A percentile compares a stretch with the other conserved stretches of the same genome.
These are phyloP conservation scores for Phrixothrix hirtus DNA, from an alignment of 2,888 invertebrate species.

Conservation along the genomic window DNA sequence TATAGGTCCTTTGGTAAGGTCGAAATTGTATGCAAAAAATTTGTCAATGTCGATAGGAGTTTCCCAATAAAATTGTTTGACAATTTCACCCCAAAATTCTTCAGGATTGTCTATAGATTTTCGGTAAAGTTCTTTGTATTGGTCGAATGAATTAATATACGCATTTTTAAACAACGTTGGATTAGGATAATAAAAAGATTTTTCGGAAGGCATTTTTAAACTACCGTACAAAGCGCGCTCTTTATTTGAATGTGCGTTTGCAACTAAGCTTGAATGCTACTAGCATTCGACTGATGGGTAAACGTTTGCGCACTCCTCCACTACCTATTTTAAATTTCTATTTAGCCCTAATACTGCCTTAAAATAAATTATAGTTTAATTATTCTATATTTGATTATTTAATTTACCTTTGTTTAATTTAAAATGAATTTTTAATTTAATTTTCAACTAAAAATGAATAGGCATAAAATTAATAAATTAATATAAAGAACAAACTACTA, in stretches of 20 bases:
- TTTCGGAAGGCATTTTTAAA: constrained; percentile 61
- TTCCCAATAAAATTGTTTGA: constrained; percentile 94
- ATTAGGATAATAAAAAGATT: constrained; percentile 63
- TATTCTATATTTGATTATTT: too few species aligned
- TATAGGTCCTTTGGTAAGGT: constrained; percentile 84
- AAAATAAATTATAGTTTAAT: too few species aligned
- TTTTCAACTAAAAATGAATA: too few species aligned
- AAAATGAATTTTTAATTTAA: too few species aligned
- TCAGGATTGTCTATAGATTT: constrained; percentile 86
- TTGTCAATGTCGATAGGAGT: constrained; percentile 72
- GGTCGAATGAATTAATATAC: constrained; percentile 70
- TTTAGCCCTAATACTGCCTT: too few species aligned
- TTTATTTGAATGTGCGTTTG: constrained; percentile 14
- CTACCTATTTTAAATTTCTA: constrained; percentile 5
- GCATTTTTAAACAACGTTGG: constrained; percentile 62
- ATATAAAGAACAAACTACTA: too few species aligned
- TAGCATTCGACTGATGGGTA: constrained; percentile 6
- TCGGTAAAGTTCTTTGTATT: constrained; percentile 83
- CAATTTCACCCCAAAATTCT: constrained; percentile 90
- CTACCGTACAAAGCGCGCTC: constrained; percentile 13
- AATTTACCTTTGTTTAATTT: too few species aligned
- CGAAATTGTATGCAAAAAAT: constrained; percentile 90
- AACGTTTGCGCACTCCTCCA: constrained; percentile 26
- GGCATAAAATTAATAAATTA: too few species aligned
- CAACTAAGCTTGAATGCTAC: constrained; percentile 11